These are phyloP conservation scores for Nothura maculosa DNA, from an alignment of 2,797 vertebrate genomes.

Conservation along the genomic window DNA sequence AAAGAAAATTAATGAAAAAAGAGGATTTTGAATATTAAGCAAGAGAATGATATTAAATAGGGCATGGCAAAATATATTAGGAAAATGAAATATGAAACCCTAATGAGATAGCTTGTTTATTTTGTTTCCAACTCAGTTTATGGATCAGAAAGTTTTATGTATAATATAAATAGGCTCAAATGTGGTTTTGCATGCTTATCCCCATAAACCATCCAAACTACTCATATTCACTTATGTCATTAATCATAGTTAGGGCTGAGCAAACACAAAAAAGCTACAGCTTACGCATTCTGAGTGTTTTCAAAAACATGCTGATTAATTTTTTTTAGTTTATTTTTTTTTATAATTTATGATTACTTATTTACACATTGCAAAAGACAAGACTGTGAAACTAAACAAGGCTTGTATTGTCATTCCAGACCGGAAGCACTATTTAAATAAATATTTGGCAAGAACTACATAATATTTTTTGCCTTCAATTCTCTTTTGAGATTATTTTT, in stretches of 20 bases:
- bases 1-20: background rate
- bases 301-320: background rate
- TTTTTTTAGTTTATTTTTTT: background rate
- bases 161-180: background rate
- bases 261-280: background rate
- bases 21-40: background rate
- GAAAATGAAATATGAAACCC: background rate
- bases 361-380: background rate
- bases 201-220: background rate
- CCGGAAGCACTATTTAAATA: background rate
- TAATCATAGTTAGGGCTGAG: background rate
- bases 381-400: background rate
- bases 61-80: background rate
- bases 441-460: background rate
- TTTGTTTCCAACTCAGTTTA: background rate
- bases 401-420: background rate
- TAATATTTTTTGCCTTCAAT: background rate
- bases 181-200: background rate
- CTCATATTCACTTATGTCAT: background rate
- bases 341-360: background rate
- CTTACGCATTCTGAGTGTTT: background rate
- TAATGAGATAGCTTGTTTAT: background rate
- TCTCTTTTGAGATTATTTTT: conserved; percentile 20
- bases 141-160: background rate
- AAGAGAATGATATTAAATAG: background rate